These are phyloP conservation scores for Pteria penguin DNA, from an alignment of 2,888 invertebrate genomes.

Conservation along the genomic window DNA sequence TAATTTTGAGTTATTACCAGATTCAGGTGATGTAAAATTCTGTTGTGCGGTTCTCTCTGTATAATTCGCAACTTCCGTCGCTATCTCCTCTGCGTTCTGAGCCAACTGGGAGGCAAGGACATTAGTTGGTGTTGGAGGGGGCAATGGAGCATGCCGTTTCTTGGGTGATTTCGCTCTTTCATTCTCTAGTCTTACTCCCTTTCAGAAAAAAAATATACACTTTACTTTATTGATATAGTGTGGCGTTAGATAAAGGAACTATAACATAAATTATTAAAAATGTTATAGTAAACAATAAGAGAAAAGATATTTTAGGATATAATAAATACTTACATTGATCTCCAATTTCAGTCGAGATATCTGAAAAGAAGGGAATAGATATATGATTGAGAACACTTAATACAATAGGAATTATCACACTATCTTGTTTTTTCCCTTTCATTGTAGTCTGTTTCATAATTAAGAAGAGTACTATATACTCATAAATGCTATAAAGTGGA, in stretches of 20 bases:
- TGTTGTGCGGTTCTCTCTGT: neutral
- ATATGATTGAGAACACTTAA: no score
- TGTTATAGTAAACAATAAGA: no score
- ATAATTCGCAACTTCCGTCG: neutral
- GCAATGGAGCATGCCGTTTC: conserved; percentile 1
- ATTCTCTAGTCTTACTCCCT: neutral
- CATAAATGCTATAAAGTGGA: no score
- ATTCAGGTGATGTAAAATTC: neutral
- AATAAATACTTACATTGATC: conserved; percentile 13
- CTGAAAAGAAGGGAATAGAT: conserved; percentile 14
- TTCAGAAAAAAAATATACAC: no score
- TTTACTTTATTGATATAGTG: no score
- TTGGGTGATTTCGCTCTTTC: neutral
- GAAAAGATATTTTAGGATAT: neutral
- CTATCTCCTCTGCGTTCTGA: neutral
- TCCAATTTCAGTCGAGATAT: conserved; percentile 8
- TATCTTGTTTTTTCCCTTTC: no score
- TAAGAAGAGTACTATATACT: no score
- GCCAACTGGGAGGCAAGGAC: neutral
- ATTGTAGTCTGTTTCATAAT: no score
- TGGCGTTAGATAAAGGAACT: no score
- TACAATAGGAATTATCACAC: no score
- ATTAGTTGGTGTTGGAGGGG: neutral
- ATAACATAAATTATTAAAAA: no score
- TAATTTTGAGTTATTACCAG: neutral